These are phyloP conservation scores for Drosophila nr. perissopoda DNA, from an alignment of 2,888 invertebrate species.

Conservation along the genomic window DNA sequence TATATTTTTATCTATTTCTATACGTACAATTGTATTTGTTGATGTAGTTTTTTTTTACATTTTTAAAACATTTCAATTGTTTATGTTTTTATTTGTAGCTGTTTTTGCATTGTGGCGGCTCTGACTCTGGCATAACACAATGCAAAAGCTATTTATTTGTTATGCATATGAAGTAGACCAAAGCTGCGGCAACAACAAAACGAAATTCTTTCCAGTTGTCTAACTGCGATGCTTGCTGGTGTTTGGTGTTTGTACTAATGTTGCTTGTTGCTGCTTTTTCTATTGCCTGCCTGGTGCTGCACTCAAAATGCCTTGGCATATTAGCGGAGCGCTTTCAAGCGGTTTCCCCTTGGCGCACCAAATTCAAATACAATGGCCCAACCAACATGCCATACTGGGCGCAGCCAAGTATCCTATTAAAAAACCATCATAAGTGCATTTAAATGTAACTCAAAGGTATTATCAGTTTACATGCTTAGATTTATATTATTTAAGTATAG, in stretches of 20 bases:
- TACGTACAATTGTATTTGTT: conserved; percentile 45
- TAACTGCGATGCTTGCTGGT: conserved; percentile 22
- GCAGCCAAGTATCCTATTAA: not conserved
- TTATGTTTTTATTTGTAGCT: conserved; percentile 40
- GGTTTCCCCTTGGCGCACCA: conserved; percentile 57
- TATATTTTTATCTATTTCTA: conserved; percentile 55
- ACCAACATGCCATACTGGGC: conserved; percentile 12
- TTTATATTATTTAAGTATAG: not conserved
- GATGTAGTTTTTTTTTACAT: conserved; percentile 28
- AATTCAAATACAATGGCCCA: conserved; percentile 16
- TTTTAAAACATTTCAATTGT: conserved; percentile 69
- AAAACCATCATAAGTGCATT: not conserved
- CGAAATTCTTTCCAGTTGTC: conserved; percentile 30
- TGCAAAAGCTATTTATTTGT: conserved; percentile 75
- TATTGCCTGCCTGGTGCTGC: conserved; percentile 9
- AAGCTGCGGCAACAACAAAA: conserved; percentile 47
- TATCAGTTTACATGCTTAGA: no score
- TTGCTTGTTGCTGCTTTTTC: not conserved
- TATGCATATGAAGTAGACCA: conserved; percentile 75
- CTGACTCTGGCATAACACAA: conserved; percentile 48
- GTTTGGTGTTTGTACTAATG: conserved; percentile 8
- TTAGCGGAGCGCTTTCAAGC: conserved; percentile 52
- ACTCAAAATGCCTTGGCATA: conserved; percentile 45
- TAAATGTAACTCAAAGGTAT: not conserved
- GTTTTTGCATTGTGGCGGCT: conserved; percentile 20